Evolutionary conservation across 2,113 vertebrate genomes (phyloP).

Genomic region (Pantherophis guttatus): DNA sequence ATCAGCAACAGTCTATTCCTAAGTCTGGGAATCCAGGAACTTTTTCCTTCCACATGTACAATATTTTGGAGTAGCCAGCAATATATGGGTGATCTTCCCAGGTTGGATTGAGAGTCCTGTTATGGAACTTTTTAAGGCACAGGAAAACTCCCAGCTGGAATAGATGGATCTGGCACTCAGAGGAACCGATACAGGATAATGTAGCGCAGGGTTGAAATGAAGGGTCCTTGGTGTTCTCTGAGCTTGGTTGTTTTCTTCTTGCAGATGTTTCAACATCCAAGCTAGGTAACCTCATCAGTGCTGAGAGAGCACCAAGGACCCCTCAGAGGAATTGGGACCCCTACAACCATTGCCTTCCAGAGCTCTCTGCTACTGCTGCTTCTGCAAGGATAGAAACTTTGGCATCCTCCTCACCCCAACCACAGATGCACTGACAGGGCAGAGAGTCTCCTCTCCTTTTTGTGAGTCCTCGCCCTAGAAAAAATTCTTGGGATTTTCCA

Average conservation of each 20-base stretch:
- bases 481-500: background rate
- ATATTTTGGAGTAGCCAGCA: background rate
- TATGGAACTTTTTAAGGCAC: background rate
- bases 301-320: background rate
- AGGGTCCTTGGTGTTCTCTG: background rate
- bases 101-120: background rate
- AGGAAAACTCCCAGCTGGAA: background rate
- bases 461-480: background rate
- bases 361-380: background rate
- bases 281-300: background rate
- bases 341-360: background rate
- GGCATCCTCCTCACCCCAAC: background rate
- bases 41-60: background rate
- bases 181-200: background rate
- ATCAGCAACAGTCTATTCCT: background rate
- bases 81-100: background rate
- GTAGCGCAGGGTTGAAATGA: background rate
- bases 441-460: background rate
- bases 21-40: background rate
- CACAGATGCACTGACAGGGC: background rate
- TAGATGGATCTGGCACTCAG: background rate
- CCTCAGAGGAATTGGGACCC: background rate
- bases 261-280: background rate
- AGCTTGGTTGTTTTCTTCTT: background rate
- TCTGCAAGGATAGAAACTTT: background rate